Base-by-base conservation (phyloP, 2,113 vertebrate species). In the Sisor rabdophorus region DNA sequence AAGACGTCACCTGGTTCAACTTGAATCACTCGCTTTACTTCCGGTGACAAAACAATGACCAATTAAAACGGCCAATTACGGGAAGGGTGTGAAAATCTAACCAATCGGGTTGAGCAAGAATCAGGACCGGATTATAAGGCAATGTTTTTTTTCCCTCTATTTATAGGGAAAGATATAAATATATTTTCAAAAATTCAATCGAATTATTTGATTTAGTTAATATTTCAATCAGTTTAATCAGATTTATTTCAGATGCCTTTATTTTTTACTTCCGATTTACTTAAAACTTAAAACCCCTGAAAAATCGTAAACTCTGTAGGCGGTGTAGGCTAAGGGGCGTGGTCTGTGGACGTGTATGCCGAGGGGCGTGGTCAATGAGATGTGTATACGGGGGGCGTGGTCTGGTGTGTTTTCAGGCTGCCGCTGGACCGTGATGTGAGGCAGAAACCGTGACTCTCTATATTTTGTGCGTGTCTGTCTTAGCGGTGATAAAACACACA, bases 81-180 rank as follows among this genome's bases (percentile, higher is more conserved):
- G 16, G 26, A 11, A 15, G 52, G 4, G 30, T 6, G 19, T 4
- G 11, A 4, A n/a, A 59, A 50, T 40, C 1, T 71, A 17, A 28
- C 75, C 75, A 77, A 77, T 77, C 36, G 44, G 19, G 15, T 40
- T 3, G 32, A 71, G 32, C 12, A 44, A 11, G 52, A 71, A 56
- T 24, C 5, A 44, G 32, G 32, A 36, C 32, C 32, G 32, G 32
- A 36, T 6, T 2, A 36, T 2, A 36, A 36, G 28, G 28, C 12
- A 4, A 19, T 22, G 61, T 12, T n/a, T 19, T n/a, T n/a, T n/a
- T n/a, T n/a, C n/a, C n/a, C n/a, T n/a, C n/a, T n/a, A n/a, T n/a
- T n/a, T n/a, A n/a, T n/a, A n/a, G n/a, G n/a, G n/a, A n/a, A n/a
- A n/a, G n/a, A n/a, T n/a, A n/a, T n/a, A n/a, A n/a, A n/a, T n/a